Conservation (phyloP, 1,140 invertebrate genomes). For the Drosophila melanogaster region Release_6_plus_ISO1_MT NT_037436.4:14810501-14811000, state of each 20-base stretch:
- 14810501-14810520: constrained; percentile 18
- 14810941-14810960: constrained; percentile 35
- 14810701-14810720: not conserved
- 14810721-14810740: constrained; percentile 10
- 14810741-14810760: constrained; percentile 33
- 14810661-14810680: not conserved
- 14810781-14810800: constrained; percentile 28
- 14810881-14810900: constrained; percentile 48
- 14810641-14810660: no score
- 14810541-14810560: not conserved
- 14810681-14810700: constrained; percentile 15
- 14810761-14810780: constrained; percentile 31
- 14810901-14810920: constrained; percentile 23
- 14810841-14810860: constrained; percentile 61
- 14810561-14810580: no score
- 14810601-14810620: no score
- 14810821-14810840: constrained; percentile 60
- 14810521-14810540: not conserved
- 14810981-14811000: constrained; percentile 60
- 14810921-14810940: constrained; percentile 42
- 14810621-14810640: no score
- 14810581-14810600: no score
- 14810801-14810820: constrained; percentile 64
- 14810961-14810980: constrained; percentile 53
- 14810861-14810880: constrained; percentile 71